These are phyloP conservation scores for Quadroppia sp. DNA, from an alignment of 2,888 invertebrate genomes.

Conservation along the genomic window DNA sequence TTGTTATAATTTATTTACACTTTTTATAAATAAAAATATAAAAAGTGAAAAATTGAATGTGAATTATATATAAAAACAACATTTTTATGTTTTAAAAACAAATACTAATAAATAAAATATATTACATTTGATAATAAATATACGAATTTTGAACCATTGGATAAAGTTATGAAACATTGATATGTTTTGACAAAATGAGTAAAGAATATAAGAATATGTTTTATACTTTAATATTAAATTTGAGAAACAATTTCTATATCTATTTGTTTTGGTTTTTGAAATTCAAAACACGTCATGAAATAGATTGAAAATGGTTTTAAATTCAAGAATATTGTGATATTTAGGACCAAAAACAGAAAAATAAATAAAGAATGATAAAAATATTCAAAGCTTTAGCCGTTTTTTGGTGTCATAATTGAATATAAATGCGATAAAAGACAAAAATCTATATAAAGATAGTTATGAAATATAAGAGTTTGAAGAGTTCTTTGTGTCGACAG, in stretches of 20 bases:
- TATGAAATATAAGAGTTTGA: too few species aligned
- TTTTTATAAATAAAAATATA: too few species aligned
- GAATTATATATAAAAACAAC: too few species aligned
- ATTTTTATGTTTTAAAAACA: too few species aligned
- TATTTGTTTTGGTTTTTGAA: background rate
- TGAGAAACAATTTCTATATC: background rate
- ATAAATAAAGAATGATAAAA: background rate
- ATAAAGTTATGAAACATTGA: conserved; percentile 25
- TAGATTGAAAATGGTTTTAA: background rate
- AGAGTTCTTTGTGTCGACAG: too few species aligned
- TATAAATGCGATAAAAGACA: background rate
- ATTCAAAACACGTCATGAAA: background rate
- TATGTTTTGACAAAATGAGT: conserved; percentile 6
- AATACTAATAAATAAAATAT: too few species aligned
- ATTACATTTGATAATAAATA: too few species aligned
- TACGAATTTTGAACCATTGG: too few species aligned
- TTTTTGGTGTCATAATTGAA: background rate
- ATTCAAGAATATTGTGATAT: background rate
- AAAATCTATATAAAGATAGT: too few species aligned
- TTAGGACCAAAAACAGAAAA: background rate
- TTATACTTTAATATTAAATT: background rate
- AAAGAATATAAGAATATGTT: background rate
- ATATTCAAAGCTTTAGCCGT: background rate
- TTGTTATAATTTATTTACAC: too few species aligned
- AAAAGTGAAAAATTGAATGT: too few species aligned